Evolutionary conservation across 2,888 invertebrate species (phyloP).

Genomic region (Tetragonisca angustula): DNA sequence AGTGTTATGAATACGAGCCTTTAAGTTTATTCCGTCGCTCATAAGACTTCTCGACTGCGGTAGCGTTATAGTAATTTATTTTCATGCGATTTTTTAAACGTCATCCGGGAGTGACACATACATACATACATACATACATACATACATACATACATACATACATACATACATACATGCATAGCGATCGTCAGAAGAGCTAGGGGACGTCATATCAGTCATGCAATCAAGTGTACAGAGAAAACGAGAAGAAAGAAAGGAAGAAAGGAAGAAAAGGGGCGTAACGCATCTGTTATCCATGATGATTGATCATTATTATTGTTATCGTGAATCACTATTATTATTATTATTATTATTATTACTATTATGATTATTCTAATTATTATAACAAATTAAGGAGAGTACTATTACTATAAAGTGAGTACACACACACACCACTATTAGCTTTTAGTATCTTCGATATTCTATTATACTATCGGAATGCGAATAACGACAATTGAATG

Average conservation of each 20-base stretch:
- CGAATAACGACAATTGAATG: conserved; percentile 47
- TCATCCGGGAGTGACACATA: conserved; percentile 60
- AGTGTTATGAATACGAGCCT: conserved; percentile 61
- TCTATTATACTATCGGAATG: conserved; percentile 44
- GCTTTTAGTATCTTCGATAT: conserved; percentile 49
- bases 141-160: not conserved
- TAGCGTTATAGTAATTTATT: conserved; percentile 82
- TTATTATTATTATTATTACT: conserved; percentile 52
- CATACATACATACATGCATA: conserved; percentile 25
- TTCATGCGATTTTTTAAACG: conserved; percentile 74
- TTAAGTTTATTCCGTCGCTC: conserved; percentile 78
- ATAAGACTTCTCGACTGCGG: conserved; percentile 79
- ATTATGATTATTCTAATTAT: conserved; percentile 46
- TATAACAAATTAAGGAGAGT: conserved; percentile 48
- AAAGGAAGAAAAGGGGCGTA: conserved; percentile 30
- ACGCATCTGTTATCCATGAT: conserved; percentile 57
- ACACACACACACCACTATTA: conserved; percentile 46
- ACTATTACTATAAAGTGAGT: conserved; percentile 42
- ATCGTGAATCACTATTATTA: conserved; percentile 49
- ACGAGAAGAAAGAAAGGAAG: conserved; percentile 14
- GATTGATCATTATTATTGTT: conserved; percentile 55
- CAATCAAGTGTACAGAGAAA: conserved; percentile 77
- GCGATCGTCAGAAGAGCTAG: conserved; percentile 71
- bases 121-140: not conserved
- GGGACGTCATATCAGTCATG: conserved; percentile 81